Evolutionary conservation across 92 coral and sea anemone species (phyloP), one percentile per base, ranked within the genome.

Genomic region (Diadumene lineata): DNA sequence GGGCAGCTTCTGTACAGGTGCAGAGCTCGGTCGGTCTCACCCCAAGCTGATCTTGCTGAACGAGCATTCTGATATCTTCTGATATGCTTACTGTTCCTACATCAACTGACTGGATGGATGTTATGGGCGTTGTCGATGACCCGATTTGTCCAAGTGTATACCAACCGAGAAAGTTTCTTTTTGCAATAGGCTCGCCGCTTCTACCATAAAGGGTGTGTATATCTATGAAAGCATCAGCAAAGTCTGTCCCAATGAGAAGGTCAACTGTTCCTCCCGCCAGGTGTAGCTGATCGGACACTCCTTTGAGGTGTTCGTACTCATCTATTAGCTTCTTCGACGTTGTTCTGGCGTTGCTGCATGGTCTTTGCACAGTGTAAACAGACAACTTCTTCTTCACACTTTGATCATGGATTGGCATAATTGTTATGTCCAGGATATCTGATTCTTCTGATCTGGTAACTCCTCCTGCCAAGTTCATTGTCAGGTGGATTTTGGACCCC

Each of bases 381-480:
- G 63, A 67, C 10, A 80, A 69, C 2, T 19, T 61, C 74, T 88
- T 84, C 74, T 44, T 23, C 19, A 80, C 74, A 43, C 72, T 76
- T 69, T 84, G 76, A 26, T 88, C 89, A 10, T 32, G 44, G 19
- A 78, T 86, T 31, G 93, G 72, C n/a, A 68, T 70, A 22, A 65
- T 77, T 53, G 79, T 81, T 50, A 88, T 68, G 30, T 85, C 68
- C 0, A 89, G 29, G 28, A 81, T 38, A 31, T 68, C 84, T 17
- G 87, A 89, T 31, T 29, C 34, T 78, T 89, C 90, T 22, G 87
- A 73, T 21, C 68, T 85, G 34, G 70, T 57, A 23, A 50, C 50
- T 57, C 86, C 86, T 55, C 89, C 84, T 4, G 92, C 86, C 13
- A 88, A 80, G 61, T 88, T 84, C 88, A 87, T 87, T 11, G 84